These are phyloP conservation scores for Drosophila suzukii DNA, from an alignment of 1,140 invertebrate genomes.

Conservation along the genomic window DNA sequence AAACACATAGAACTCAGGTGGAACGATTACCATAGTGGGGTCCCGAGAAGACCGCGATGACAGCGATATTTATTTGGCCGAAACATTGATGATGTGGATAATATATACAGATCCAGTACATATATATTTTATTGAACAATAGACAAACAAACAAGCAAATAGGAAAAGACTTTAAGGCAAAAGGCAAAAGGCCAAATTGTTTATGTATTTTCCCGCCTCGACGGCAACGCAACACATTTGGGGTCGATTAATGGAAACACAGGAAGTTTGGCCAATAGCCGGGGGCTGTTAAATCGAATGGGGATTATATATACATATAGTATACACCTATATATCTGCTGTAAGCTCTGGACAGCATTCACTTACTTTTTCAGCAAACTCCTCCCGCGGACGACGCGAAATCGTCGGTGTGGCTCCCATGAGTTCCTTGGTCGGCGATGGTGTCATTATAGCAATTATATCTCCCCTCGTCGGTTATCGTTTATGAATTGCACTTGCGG, in stretches of 20 bases:
- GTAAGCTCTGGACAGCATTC: conserved; percentile 1
- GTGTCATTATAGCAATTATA: conserved; percentile 63
- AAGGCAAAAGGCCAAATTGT: conserved; percentile 58
- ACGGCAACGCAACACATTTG: conserved; percentile 55
- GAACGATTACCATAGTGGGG: conserved; percentile 28
- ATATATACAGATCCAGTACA: conserved; percentile 19
- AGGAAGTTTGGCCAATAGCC: conserved; percentile 63
- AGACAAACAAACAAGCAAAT: conserved; percentile 59
- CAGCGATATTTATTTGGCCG: conserved; percentile 51
- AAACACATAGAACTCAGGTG: conserved; percentile 30
- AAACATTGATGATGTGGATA: conserved; percentile 23
- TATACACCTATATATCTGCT: background rate
- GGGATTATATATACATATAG: background rate
- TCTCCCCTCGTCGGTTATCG: conserved; percentile 20
- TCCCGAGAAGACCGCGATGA: conserved; percentile 25
- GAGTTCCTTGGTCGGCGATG: conserved; percentile 79
- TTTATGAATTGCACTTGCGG: conserved; percentile 28
- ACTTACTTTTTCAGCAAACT: conserved; percentile 81
- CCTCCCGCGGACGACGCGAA: conserved; percentile 77
- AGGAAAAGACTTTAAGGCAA: conserved; percentile 36
- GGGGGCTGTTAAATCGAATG: conserved; percentile 25
- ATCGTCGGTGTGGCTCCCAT: conserved; percentile 71
- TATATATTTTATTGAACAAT: conserved; percentile 55
- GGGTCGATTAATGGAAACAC: conserved; percentile 66
- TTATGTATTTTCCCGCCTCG: conserved; percentile 50